Conservation (phyloP, 2,797 vertebrate species). For the Muscicapa striata region DNA sequence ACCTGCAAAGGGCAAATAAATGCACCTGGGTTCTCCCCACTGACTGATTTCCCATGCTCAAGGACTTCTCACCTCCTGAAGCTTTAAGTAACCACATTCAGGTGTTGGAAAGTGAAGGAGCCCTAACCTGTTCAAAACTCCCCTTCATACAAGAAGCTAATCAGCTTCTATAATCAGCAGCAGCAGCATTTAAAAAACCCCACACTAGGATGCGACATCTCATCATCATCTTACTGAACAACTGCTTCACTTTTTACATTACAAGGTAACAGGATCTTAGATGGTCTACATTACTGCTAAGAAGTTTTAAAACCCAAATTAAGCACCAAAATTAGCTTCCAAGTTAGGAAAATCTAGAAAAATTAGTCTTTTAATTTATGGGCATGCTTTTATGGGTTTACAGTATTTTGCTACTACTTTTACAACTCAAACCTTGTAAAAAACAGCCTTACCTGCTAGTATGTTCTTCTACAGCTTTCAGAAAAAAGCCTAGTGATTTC, state of each 20-base stretch:
- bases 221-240: too few species aligned
- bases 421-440: neutral
- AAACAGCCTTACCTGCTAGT: neutral
- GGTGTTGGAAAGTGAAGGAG: neutral
- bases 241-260: neutral
- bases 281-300: neutral
- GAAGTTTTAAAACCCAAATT: neutral
- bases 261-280: neutral
- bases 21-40: neutral
- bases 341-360: neutral
- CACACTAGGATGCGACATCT: neutral
- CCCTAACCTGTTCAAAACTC: neutral
- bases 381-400: neutral
- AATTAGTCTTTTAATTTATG: neutral
- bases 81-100: neutral
- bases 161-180: too few species aligned
- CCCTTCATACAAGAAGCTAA: neutral
- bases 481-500: neutral
- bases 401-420: neutral
- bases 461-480: neutral
- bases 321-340: neutral
- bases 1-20: neutral
- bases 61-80: neutral
- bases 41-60: neutral
- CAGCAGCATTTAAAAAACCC: neutral